Percentiles rank a stretch among this genome's conserved stretches.
phyloP scores from a whole-genome alignment of 2,113 vertebrate species.

The Fregetta grallaria region DNA sequence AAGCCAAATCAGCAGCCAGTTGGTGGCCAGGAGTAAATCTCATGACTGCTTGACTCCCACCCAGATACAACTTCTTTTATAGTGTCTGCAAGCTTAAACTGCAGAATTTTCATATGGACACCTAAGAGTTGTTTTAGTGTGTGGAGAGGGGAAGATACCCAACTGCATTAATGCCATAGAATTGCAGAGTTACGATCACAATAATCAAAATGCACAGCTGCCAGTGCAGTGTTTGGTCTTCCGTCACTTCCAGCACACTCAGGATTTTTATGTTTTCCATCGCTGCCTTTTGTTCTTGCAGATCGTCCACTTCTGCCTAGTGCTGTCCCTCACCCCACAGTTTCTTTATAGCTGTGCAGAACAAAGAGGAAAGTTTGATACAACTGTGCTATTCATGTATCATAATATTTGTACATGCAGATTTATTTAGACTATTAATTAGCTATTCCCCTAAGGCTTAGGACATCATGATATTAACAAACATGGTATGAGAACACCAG shows the following conservation, averaged over 20 bases:
- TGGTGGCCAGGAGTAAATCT: background rate
- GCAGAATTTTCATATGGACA: background rate
- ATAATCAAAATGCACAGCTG: slow-evolving; percentile 62
- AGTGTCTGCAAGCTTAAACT: background rate
- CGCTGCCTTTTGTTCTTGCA: slow-evolving; percentile 49
- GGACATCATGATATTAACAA: background rate
- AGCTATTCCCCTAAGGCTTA: background rate
- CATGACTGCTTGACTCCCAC: background rate
- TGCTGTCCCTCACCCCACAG: slow-evolving; percentile 69
- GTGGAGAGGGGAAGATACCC: background rate
- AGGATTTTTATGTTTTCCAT: slow-evolving; percentile 40
- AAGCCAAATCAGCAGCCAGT: background rate
- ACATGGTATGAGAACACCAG: background rate
- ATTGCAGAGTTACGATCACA: slow-evolving; percentile 54
- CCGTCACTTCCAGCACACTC: slow-evolving; percentile 58
- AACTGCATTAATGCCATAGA: slow-evolving; percentile 70
- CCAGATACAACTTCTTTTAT: background rate
- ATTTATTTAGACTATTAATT: background rate
- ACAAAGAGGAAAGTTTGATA: background rate
- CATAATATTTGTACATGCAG: background rate
- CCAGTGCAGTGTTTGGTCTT: slow-evolving; percentile 58
- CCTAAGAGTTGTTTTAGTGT: background rate
- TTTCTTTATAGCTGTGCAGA: slow-evolving; percentile 60
- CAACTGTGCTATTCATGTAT: background rate
- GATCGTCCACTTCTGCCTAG: slow-evolving; percentile 59